Conservation (phyloP, 2,113 vertebrate genomes). For the Orientallactaga bullata region DNA sequence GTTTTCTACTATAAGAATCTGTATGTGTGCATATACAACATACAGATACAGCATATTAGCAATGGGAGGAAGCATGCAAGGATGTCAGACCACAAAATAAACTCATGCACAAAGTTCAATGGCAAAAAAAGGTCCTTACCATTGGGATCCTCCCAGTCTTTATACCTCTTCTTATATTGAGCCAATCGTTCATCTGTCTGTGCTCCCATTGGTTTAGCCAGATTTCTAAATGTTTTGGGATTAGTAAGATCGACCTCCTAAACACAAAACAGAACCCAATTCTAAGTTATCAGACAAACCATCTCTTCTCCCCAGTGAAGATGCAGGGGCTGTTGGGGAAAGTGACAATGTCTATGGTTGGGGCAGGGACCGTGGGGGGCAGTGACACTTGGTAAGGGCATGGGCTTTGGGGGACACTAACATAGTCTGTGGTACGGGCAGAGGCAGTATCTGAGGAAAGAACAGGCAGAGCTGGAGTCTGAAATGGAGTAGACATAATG, state of each 20-base stretch:
- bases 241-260: conserved; percentile 97
- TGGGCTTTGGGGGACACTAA: too few relatives aligned
- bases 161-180: conserved; percentile 98
- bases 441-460: neutral
- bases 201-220: conserved; percentile 98
- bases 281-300: neutral
- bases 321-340: neutral
- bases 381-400: too few relatives aligned
- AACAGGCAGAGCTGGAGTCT: neutral
- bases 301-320: accelerated
- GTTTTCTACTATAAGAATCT: neutral
- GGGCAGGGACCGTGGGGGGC: too few relatives aligned
- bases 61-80: neutral
- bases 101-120: neutral
- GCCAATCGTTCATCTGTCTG: conserved; percentile 97
- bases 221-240: conserved; percentile 97
- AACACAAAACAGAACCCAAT: conserved; percentile 46
- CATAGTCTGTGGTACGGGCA: too few relatives aligned
- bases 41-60: neutral
- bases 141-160: conserved; percentile 98
- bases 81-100: neutral
- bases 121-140: conserved; percentile 85
- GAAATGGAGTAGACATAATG: neutral
- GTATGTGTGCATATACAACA: neutral
- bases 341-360: neutral